Percentiles rank a stretch among this genome's conserved stretches.
Evolutionary conservation across 2,888 invertebrate species (phyloP).

Genomic region (Dryocosmus kuriphilus): DNA sequence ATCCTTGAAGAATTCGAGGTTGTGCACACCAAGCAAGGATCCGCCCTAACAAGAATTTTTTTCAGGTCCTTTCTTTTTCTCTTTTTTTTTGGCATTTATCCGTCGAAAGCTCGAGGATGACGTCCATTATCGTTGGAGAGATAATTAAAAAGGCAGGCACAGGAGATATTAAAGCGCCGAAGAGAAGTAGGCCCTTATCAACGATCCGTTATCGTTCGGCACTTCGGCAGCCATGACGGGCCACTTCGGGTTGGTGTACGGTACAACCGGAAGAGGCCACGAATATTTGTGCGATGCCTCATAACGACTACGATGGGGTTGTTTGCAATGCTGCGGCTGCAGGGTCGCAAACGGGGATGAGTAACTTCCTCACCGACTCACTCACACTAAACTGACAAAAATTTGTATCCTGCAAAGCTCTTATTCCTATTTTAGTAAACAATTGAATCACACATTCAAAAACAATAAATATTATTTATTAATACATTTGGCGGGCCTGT

Average conservation of each 20-base stretch:
- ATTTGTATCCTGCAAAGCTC: not conserved
- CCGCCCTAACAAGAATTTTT: slow-evolving; percentile 44
- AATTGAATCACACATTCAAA: too few relatives aligned
- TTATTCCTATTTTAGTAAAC: not conserved
- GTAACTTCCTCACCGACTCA: slow-evolving; percentile 10
- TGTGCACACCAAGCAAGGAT: slow-evolving; percentile 23
- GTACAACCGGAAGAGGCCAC: slow-evolving; percentile 56
- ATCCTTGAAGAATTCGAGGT: too few relatives aligned
- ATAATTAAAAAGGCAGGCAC: slow-evolving; percentile 46
- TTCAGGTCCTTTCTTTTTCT: slow-evolving; percentile 51
- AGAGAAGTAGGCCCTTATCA: slow-evolving; percentile 69
- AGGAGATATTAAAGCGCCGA: slow-evolving; percentile 57
- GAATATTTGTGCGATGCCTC: slow-evolving; percentile 62
- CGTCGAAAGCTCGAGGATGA: slow-evolving; percentile 65
- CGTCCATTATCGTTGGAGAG: slow-evolving; percentile 67
- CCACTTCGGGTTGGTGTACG: slow-evolving; percentile 48
- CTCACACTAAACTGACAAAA: not conserved
- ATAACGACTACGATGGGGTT: slow-evolving; percentile 62
- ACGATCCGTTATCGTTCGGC: slow-evolving; percentile 70
- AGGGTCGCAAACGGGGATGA: slow-evolving; percentile 1
- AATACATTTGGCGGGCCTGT: too few relatives aligned
- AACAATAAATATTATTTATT: too few relatives aligned
- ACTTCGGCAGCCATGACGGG: slow-evolving; percentile 61
- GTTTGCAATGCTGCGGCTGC: slow-evolving; percentile 53
- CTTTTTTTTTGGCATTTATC: slow-evolving; percentile 68